Conservation (phyloP, 2,888 invertebrate species). For the Tortrix viridana region DNA sequence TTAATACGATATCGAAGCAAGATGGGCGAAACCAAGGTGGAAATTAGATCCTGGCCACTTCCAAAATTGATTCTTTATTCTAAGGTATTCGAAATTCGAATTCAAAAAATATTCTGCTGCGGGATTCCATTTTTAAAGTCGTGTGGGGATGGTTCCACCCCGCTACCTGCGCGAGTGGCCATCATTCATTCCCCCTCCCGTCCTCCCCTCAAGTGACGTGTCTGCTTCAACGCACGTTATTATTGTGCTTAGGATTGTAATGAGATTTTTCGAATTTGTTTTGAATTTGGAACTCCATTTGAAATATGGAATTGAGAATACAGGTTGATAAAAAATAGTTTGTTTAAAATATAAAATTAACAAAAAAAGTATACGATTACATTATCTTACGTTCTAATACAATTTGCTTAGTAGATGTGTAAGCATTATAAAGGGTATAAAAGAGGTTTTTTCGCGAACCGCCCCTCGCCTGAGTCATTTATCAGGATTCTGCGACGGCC, state of each 20-base stretch:
- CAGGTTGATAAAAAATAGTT: no score
- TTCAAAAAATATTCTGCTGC: conserved; percentile 33
- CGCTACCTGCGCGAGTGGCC: conserved; percentile 70
- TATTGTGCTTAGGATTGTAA: conserved; percentile 41
- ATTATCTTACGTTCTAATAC: conserved; percentile 35
- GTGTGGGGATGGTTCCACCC: conserved; percentile 53
- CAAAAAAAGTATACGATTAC: conserved; percentile 14
- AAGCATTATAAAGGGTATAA: conserved; percentile 63
- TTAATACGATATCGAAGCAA: no score
- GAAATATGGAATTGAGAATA: not conserved
- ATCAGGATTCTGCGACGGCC: conserved; percentile 88
- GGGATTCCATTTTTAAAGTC: conserved; percentile 58
- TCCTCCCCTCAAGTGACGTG: conserved; percentile 65
- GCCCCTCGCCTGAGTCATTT: conserved; percentile 77
- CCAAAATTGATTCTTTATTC: not conserved
- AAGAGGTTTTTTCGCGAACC: conserved; percentile 61
- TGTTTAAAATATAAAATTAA: not conserved
- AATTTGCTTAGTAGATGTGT: conserved; percentile 60
- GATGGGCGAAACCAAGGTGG: no score
- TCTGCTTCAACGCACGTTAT: conserved; percentile 56
- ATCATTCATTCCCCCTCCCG: conserved; percentile 55
- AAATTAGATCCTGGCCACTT: not conserved
- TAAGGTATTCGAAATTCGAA: not conserved
- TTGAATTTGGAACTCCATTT: not conserved
- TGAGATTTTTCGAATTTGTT: conserved; percentile 7